A percentile compares a stretch with the other conserved stretches of the same genome.
These are phyloP conservation scores for Tipula confusa DNA, from an alignment of 2,888 invertebrate genomes.

Conservation along the genomic window DNA sequence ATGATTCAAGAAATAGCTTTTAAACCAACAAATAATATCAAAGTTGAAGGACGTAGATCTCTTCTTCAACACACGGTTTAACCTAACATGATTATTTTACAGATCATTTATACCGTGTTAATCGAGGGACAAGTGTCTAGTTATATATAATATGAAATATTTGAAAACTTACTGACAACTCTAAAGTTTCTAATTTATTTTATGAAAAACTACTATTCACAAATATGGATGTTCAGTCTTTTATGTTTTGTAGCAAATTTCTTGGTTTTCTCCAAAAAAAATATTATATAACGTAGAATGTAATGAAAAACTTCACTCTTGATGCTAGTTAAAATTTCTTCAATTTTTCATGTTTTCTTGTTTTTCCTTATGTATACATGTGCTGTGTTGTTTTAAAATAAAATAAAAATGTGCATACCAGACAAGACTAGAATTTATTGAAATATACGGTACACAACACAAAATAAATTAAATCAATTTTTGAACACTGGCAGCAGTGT, in stretches of 20 bases:
- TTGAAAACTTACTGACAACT: neutral
- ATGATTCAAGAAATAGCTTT: too few species aligned
- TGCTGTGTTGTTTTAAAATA: neutral
- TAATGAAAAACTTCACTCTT: neutral
- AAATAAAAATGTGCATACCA: neutral
- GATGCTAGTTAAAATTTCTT: neutral
- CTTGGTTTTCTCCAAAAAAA: neutral
- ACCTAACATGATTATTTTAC: too few species aligned
- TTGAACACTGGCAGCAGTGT: too few species aligned
- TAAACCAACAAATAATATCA: too few species aligned
- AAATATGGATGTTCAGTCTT: neutral
- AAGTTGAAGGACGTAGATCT: too few species aligned
- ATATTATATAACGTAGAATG: neutral
- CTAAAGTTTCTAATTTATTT: conserved; percentile 15
- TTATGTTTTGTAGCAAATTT: neutral
- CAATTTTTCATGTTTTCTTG: neutral
- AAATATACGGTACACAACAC: neutral
- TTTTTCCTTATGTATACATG: neutral
- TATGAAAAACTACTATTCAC: neutral
- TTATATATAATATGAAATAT: neutral
- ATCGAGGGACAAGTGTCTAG: too few species aligned
- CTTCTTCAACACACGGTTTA: too few species aligned
- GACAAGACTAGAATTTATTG: neutral
- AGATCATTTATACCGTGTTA: too few species aligned
- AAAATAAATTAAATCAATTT: neutral